Conservation (phyloP, 2,888 invertebrate genomes). For the Synanthedon andrenaeformis region DNA sequence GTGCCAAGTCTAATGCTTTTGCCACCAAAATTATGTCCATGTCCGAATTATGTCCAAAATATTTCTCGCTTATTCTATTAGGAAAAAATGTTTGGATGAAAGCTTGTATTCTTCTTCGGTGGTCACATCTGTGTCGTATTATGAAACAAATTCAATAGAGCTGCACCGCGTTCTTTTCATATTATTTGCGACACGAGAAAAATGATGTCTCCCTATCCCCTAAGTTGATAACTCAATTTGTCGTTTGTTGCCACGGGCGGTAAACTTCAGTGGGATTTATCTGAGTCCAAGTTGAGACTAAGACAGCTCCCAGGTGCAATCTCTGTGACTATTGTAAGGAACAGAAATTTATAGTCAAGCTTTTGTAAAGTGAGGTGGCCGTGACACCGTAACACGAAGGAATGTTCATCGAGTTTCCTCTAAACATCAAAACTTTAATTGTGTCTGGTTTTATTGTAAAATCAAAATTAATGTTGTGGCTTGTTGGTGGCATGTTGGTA, state of each 20-base stretch:
- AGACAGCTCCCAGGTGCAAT: conserved; percentile 60
- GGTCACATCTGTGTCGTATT: background rate
- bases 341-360: conserved; percentile 50
- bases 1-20: no score
- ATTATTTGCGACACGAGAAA: conserved; percentile 2
- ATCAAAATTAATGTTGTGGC: no score
- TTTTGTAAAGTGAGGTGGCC: conserved; percentile 18
- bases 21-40: no score
- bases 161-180: background rate
- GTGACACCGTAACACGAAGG: conserved; percentile 22
- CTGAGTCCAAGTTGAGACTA: conserved; percentile 43
- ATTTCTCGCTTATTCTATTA: no score
- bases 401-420: background rate
- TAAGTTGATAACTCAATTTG: conserved; percentile 49
- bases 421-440: conserved; percentile 1
- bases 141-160: background rate
- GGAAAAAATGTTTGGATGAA: no score
- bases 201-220: conserved; percentile 10
- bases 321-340: conserved; percentile 58
- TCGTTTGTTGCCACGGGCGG: conserved; percentile 26
- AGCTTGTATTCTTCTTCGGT: background rate
- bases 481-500: no score
- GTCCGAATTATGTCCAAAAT: no score
- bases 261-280: conserved; percentile 42
- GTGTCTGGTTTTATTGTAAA: no score